Evolutionary conservation across 1,140 invertebrate genomes (phyloP), one percentile per base, ranked within the genome.

Genomic region (Drosophila leontia): DNA sequence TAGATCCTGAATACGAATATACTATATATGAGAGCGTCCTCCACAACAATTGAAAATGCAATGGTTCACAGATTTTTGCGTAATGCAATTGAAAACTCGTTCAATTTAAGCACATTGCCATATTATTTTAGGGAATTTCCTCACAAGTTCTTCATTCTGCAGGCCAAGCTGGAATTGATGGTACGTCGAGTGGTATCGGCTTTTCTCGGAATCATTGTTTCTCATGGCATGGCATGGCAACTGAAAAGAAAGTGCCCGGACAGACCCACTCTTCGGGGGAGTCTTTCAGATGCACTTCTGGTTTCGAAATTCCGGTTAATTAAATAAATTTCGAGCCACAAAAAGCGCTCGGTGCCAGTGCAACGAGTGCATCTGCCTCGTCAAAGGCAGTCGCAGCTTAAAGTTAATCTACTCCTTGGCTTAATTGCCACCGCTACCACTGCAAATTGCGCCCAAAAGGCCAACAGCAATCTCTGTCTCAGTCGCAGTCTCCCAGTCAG

Each of bases 391-490:
- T 60, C 57, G 67, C 68, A 75, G 84, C 85, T 87, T 90, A 81
- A 81, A 84, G 85, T 81, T 88, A 88, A 88, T 88, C 84, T 90
- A 85, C 81, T 82, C 83, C 55, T 71, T 80, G 85, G 78, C 90
- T 90, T 91, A 91, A 91, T 91, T 91, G 90, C 90, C 81, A 77
- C 78, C 90, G 80, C 77, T 90, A 70, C 81, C 76, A 58, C 75
- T 64, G 79, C 68, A 91, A 91, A 91, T 91, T 84, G 90, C 85
- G 74, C 85, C 90, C 90, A 90, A 90, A 91, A 88, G 88, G 61
- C 69, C 67, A 78, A 34, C 41, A 64, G 63, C 39, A 64, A 61
- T 51, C 71, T 58, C 37, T 45, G 70, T 70, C 70, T 72, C 19
- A 67, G 82, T 58, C 56, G 1, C 2, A 26, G 48, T 56, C 57